Conservation (phyloP, 2,888 invertebrate species). For the Aleiodes leptofemur region DNA sequence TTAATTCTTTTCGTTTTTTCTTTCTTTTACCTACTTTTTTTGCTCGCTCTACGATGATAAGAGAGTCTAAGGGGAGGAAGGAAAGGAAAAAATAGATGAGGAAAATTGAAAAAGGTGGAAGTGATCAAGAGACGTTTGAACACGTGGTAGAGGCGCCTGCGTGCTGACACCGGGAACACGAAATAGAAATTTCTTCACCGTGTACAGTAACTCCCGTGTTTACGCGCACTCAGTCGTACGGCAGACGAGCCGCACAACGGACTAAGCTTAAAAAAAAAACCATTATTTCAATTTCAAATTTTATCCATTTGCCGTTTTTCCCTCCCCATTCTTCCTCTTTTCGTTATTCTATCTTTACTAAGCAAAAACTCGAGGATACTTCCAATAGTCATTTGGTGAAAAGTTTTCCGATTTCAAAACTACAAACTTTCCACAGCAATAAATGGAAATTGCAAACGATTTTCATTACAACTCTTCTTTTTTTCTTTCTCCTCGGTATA, state of each 20-base stretch:
- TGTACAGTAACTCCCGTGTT: conserved; percentile 55
- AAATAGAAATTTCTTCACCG: conserved; percentile 59
- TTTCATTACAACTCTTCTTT: not conserved
- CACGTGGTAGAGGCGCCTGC: conserved; percentile 70
- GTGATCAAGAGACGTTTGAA: conserved; percentile 41
- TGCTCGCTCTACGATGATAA: not conserved
- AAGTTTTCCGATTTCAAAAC: conserved; percentile 33
- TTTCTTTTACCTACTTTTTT: not conserved
- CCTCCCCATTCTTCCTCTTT: not conserved
- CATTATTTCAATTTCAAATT: conserved; percentile 18
- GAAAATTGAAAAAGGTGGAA: not conserved
- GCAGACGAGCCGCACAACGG: conserved; percentile 55
- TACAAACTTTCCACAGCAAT: not conserved
- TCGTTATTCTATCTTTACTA: too few species aligned
- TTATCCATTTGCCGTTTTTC: not conserved
- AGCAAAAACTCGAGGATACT: too few species aligned
- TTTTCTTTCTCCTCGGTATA: not conserved
- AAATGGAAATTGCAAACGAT: not conserved
- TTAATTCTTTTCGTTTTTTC: conserved; percentile 8
- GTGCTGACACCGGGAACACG: conserved; percentile 61
- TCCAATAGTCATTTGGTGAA: too few species aligned
- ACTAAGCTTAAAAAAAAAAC: conserved; percentile 29
- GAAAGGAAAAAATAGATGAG: conserved; percentile 7
- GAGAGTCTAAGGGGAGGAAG: not conserved
- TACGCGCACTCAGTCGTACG: conserved; percentile 56